phyloP scores from a whole-genome alignment of 2,888 invertebrate species.

The Chymomyza amoena region DNA sequence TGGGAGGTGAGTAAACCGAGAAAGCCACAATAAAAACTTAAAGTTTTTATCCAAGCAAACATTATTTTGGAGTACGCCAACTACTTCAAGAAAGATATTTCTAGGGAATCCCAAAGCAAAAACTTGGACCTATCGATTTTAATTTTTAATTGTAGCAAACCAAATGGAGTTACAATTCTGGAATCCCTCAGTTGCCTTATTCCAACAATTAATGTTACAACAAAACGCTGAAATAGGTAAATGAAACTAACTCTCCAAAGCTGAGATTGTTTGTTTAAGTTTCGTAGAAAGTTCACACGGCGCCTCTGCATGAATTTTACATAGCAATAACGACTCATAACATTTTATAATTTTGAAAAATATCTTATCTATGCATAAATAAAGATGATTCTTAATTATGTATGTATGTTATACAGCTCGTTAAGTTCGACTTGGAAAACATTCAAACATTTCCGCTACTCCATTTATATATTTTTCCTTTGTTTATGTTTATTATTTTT shows the following conservation, averaged over 20 bases:
- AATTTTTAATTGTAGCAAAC: no score
- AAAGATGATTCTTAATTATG: not conserved
- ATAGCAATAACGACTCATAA: not conserved
- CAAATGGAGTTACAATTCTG: no score
- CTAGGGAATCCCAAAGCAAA: no score
- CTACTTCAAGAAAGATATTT: no score
- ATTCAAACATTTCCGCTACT: not conserved
- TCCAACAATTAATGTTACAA: not conserved
- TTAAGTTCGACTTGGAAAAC: not conserved
- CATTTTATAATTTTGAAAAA: not conserved
- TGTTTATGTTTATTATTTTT: not conserved
- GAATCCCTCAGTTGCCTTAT: no score
- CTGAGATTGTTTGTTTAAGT: not conserved
- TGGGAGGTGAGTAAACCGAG: no score
- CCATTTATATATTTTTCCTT: not conserved
- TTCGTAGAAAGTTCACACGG: not conserved
- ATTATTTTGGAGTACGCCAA: no score
- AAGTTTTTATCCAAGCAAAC: no score
- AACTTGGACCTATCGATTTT: no score
- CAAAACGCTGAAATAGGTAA: not conserved
- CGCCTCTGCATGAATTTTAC: not conserved
- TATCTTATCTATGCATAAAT: not conserved
- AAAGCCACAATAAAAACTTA: no score
- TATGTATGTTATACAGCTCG: not conserved
- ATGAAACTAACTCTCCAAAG: not conserved